Evolutionary conservation across 2,888 invertebrate genomes (phyloP), one percentile per base, ranked within the genome.

Genomic region (Dermolepida albohirtum): DNA sequence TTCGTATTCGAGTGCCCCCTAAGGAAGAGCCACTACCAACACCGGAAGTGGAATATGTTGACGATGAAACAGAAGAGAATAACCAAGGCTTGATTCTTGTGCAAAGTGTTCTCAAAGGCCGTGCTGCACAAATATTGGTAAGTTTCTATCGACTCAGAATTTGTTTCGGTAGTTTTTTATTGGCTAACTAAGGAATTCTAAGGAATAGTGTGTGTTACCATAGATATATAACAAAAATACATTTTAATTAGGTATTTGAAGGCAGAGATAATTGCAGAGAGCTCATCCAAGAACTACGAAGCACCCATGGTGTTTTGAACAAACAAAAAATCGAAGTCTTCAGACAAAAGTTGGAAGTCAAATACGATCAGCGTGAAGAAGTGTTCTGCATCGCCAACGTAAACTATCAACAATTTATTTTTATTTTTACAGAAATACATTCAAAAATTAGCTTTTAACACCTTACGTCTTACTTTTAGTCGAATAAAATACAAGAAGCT

Each of bases 51-150:
- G 79, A 78, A 34, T 76, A 75, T 2, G 73, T 77, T 27, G 75
- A 80, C 6, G 78, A 79, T 39, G 64, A 72, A 5, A 82, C 84
- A 68, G 85, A 86, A 63, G 80, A 84, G 11, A 74, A 81, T 50
- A 85, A 87, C 73, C 83, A 90, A 80, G 85, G 88, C 2, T 84
- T 88, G 29, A 82, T 90, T 43, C 81, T 87, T 71, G 77, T 93
- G 64, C 92, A 93, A 78, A 89, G 88, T 77, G 82, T 91, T 29
- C 83, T 93, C 1, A 83, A 89, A 70, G 93, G 93, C 1, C 83
- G 93, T 16, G 91, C 92, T 5, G 87, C 90, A 12, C 93, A 93
- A 82, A 88, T 86, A 73, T 82, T 91, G 87, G 91, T 91, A 81
- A 79, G 78, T 66, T 6, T 43, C 54, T 34, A 41, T 5, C 17